These are phyloP conservation scores for Yponomeuta malinellus DNA, from an alignment of 2,888 invertebrate genomes.

Conservation along the genomic window DNA sequence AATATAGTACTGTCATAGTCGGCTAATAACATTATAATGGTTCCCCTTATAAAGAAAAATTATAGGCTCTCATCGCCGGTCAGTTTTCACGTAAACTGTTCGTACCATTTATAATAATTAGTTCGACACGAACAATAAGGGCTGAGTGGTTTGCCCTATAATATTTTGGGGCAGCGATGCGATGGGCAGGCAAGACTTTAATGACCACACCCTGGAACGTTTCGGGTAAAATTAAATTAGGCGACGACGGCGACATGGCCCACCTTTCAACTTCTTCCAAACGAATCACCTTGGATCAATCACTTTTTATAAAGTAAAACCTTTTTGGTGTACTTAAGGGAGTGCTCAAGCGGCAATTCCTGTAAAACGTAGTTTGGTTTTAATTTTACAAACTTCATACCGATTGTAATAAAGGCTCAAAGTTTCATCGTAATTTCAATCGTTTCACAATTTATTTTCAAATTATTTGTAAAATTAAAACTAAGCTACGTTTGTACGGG, in stretches of 20 bases:
- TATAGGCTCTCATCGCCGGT: conserved; percentile 22
- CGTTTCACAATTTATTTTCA: too few relatives aligned
- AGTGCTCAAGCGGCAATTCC: background rate
- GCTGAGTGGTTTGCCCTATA: conserved; percentile 55
- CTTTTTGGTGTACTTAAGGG: background rate
- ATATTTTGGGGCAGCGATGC: conserved; percentile 31
- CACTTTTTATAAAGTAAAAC: background rate
- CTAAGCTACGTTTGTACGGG: too few relatives aligned
- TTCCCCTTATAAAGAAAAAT: conserved; percentile 1
- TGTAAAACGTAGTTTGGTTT: too few relatives aligned
- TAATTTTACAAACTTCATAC: too few relatives aligned
- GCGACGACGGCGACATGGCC: conserved; percentile 35
- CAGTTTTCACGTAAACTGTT: conserved; percentile 38
- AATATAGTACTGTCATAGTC: too few relatives aligned
- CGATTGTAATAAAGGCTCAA: too few relatives aligned
- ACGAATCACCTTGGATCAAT: background rate
- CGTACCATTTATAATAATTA: conserved; percentile 68
- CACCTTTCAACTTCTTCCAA: conserved; percentile 12
- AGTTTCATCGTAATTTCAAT: too few relatives aligned
- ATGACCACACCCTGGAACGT: conserved; percentile 54
- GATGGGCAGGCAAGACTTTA: conserved; percentile 22
- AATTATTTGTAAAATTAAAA: too few relatives aligned
- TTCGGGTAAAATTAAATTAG: conserved; percentile 67
- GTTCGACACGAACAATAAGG: conserved; percentile 51
- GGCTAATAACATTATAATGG: background rate